These are phyloP conservation scores for Lasioglossum morio DNA, from an alignment of 2,888 invertebrate genomes.

Conservation along the genomic window DNA sequence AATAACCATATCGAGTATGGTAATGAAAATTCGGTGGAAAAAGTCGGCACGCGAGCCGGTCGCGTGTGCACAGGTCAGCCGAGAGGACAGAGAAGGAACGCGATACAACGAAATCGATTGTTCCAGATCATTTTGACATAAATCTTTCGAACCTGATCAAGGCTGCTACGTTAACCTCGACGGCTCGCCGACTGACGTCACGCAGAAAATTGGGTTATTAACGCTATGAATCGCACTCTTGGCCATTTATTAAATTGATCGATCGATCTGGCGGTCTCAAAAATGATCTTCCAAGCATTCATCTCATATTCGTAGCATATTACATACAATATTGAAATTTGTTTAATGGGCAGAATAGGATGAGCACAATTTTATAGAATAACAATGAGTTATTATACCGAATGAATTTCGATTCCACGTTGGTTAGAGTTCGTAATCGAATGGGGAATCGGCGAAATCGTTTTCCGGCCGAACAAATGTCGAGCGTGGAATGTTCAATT, in stretches of 20 bases:
- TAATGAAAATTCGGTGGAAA: conserved; percentile 36
- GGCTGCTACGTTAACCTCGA: background rate
- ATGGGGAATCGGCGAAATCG: background rate
- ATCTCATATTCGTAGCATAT: background rate
- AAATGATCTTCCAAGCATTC: background rate
- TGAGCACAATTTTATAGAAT: background rate
- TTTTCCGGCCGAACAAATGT: background rate
- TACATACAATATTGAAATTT: too few species aligned
- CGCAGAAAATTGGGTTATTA: background rate
- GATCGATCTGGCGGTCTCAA: background rate
- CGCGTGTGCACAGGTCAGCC: background rate
- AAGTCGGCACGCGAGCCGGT: background rate
- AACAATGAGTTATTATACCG: background rate
- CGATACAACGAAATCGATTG: background rate
- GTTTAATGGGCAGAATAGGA: background rate
- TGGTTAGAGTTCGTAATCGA: background rate
- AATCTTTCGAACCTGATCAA: background rate
- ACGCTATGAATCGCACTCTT: background rate
- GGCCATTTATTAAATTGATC: background rate
- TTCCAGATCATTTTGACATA: background rate
- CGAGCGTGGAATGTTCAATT: background rate
- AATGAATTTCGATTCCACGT: background rate
- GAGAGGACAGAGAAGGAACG: background rate
- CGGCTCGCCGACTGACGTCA: background rate
- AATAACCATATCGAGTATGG: conserved; percentile 29